Conservation (phyloP, 2,888 invertebrate species). For the Hypercompe scribonia region DNA sequence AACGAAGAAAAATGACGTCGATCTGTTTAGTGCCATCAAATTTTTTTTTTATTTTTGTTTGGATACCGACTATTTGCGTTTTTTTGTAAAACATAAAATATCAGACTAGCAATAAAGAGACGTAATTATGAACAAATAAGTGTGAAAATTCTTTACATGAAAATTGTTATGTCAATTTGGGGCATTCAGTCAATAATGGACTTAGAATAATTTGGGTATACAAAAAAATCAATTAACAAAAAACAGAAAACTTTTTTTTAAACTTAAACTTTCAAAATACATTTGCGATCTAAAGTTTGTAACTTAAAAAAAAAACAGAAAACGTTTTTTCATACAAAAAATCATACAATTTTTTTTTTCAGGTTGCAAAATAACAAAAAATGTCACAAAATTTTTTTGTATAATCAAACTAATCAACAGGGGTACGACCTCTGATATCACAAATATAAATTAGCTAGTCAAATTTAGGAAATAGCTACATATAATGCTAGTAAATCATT, state of each 20-base stretch:
- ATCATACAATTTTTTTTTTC: neutral
- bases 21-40: no score
- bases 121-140: conserved; percentile 29
- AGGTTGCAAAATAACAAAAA: neutral
- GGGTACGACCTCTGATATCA: conserved; percentile 76
- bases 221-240: conserved; percentile 16
- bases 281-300: neutral
- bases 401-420: conserved; percentile 37
- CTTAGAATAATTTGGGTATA: conserved; percentile 43
- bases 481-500: conserved; percentile 64
- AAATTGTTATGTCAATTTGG: conserved; percentile 79
- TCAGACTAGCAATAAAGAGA: neutral
- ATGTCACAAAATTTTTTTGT: conserved; percentile 23
- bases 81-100: no score
- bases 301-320: neutral
- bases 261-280: neutral
- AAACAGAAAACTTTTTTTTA: neutral
- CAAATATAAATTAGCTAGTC: conserved; percentile 76
- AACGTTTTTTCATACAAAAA: neutral
- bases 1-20: neutral
- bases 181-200: conserved; percentile 76
- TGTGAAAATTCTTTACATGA: conserved; percentile 54
- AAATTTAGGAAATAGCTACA: conserved; percentile 77
- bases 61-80: neutral
- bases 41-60: no score